phyloP scores from a whole-genome alignment of 2,888 invertebrate genomes.

The Ormyrus labotus region DNA sequence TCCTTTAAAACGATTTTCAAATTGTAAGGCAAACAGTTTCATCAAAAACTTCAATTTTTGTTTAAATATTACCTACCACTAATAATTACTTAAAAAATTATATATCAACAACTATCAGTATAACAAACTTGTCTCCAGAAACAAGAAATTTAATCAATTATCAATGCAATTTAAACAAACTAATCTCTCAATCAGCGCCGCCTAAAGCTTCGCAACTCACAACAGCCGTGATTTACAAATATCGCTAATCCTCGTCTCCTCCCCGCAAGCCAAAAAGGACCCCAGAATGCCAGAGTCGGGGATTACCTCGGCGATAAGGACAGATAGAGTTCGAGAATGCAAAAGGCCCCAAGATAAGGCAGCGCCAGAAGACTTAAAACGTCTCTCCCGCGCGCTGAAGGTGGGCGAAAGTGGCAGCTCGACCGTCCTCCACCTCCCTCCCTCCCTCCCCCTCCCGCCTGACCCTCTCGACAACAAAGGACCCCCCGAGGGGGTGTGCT shows the following conservation, averaged over 20 bases:
- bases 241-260: constrained; percentile 24
- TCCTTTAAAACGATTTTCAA: constrained; percentile 2
- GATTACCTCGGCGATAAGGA: constrained; percentile 55
- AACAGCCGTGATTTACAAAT: constrained; percentile 41
- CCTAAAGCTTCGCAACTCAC: not conserved
- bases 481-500: constrained; percentile 69
- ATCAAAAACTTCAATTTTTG: constrained; percentile 54
- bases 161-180: too few species aligned
- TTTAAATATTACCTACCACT: constrained; percentile 54
- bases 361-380: constrained; percentile 42
- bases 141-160: too few species aligned
- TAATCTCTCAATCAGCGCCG: not conserved
- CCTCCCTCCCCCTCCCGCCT: constrained; percentile 51
- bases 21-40: not conserved
- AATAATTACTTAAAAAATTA: not conserved
- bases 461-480: constrained; percentile 75
- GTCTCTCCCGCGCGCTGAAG: constrained; percentile 66
- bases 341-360: not conserved
- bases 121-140: too few species aligned
- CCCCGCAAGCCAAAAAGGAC: not conserved
- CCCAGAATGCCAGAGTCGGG: constrained; percentile 24
- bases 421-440: constrained; percentile 58
- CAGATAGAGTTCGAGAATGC: constrained; percentile 43
- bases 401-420: constrained; percentile 70
- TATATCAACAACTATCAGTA: too few species aligned